These are phyloP conservation scores for Uropetala carovei DNA, from an alignment of 2,888 invertebrate genomes.

Conservation along the genomic window DNA sequence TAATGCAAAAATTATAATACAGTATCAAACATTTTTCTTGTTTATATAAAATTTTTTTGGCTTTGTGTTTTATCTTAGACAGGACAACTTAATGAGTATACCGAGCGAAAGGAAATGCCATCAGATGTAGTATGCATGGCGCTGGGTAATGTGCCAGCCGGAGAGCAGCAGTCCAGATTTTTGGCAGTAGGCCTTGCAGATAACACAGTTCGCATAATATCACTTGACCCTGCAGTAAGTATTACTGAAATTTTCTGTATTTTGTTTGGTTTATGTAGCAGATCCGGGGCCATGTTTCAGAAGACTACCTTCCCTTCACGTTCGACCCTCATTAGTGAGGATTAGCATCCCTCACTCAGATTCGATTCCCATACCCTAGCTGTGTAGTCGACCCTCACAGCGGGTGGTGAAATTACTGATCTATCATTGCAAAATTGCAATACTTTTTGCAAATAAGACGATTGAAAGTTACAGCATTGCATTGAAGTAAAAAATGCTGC, in stretches of 20 bases:
- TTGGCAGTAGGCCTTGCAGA: constrained; percentile 97
- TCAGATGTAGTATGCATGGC: constrained; percentile 99
- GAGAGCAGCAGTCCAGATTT: constrained; percentile 96
- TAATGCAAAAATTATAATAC: neutral
- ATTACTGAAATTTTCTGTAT: constrained; percentile 32
- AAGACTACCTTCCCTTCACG: no score
- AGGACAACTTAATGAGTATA: constrained; percentile 98
- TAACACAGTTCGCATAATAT: constrained; percentile 97
- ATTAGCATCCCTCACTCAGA: no score
- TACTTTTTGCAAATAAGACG: no score
- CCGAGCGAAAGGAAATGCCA: constrained; percentile 96
- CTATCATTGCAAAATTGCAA: no score
- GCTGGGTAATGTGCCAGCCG: constrained; percentile 94
- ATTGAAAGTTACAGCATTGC: no score
- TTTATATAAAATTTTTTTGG: neutral
- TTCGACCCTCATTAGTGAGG: no score
- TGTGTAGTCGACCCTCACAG: no score
- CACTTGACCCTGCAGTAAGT: constrained; percentile 92
- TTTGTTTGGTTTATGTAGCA: neutral
- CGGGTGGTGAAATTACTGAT: no score
- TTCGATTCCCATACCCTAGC: no score
- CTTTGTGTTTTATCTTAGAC: constrained; percentile 80
- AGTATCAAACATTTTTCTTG: neutral
- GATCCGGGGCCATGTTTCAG: no score
- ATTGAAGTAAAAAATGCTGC: no score